Evolutionary conservation across 1,140 invertebrate species (phyloP).

Genomic region (Eriocheir sinensis): DNA sequence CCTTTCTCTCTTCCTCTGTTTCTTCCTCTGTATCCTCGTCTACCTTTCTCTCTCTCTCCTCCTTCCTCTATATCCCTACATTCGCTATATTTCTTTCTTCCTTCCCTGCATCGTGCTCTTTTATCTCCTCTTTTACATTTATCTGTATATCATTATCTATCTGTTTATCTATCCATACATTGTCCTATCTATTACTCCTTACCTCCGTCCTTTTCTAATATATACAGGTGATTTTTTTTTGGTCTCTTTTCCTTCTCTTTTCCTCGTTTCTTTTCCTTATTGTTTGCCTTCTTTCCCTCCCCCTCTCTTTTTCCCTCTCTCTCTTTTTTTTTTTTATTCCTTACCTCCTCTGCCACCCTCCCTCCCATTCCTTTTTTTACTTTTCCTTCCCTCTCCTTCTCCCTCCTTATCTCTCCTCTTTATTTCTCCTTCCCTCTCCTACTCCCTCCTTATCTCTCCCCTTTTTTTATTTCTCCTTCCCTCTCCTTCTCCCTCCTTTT

Average conservation of each 20-base stretch:
- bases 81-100: background rate
- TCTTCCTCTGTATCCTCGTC: background rate
- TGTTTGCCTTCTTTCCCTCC: background rate
- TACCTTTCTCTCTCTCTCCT: background rate
- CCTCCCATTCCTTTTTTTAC: slow-evolving; percentile 8
- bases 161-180: background rate
- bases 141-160: background rate
- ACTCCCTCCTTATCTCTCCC: background rate
- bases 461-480: background rate
- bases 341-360: background rate
- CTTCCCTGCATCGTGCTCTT: background rate
- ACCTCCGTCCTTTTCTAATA: background rate
- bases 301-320: background rate
- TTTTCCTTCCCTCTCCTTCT: background rate
- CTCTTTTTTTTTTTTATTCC: background rate
- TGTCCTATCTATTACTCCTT: background rate
- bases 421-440: background rate
- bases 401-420: background rate
- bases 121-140: background rate
- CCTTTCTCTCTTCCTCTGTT: background rate
- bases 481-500: background rate
- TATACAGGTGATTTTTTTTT: background rate
- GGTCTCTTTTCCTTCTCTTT: background rate
- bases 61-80: background rate
- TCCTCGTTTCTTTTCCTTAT: no score